A percentile compares a stretch with the other conserved stretches of the same genome.
Evolutionary conservation across 2,888 invertebrate species (phyloP).

Genomic region (Lysandra coridon): DNA sequence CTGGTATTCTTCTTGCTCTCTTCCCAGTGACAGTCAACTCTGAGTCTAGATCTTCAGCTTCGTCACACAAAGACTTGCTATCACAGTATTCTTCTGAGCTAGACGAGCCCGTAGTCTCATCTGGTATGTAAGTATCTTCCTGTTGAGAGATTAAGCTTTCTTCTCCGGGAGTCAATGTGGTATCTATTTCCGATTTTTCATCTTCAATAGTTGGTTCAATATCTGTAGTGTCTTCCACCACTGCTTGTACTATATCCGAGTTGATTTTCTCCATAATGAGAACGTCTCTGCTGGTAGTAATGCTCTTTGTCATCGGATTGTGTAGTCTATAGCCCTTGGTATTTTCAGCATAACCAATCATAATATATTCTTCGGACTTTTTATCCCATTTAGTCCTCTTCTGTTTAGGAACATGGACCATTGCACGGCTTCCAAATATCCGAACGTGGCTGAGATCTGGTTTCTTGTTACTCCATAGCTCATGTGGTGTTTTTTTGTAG

Average conservation of each 20-base stretch:
- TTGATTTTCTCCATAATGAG: conserved; percentile 34
- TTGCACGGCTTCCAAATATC: conserved; percentile 35
- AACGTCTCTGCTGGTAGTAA: conserved; percentile 39
- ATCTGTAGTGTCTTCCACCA: conserved; percentile 27
- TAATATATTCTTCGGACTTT: conserved; percentile 32
- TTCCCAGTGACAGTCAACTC: too few species aligned
- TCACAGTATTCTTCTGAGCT: conserved; percentile 35
- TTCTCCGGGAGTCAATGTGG: conserved; percentile 29
- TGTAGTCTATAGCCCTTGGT: too few species aligned
- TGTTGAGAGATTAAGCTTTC: conserved; percentile 26
- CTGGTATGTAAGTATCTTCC: conserved; percentile 34
- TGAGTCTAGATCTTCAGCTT: not conserved
- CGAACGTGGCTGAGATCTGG: conserved; percentile 40
- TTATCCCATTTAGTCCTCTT: conserved; percentile 40
- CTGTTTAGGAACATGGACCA: conserved; percentile 42
- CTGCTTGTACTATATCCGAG: conserved; percentile 22
- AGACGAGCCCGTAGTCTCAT: conserved; percentile 31
- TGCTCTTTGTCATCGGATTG: conserved; percentile 34
- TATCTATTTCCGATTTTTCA: conserved; percentile 8
- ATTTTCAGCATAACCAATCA: too few species aligned
- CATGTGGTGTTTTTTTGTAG: conserved; percentile 42
- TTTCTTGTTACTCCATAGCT: conserved; percentile 40
- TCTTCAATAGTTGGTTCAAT: conserved; percentile 20
- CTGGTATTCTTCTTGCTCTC: conserved; percentile 30
- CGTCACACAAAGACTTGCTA: conserved; percentile 26